Conservation (phyloP, 2,797 vertebrate species). For the Glossophaga mutica region DNA sequence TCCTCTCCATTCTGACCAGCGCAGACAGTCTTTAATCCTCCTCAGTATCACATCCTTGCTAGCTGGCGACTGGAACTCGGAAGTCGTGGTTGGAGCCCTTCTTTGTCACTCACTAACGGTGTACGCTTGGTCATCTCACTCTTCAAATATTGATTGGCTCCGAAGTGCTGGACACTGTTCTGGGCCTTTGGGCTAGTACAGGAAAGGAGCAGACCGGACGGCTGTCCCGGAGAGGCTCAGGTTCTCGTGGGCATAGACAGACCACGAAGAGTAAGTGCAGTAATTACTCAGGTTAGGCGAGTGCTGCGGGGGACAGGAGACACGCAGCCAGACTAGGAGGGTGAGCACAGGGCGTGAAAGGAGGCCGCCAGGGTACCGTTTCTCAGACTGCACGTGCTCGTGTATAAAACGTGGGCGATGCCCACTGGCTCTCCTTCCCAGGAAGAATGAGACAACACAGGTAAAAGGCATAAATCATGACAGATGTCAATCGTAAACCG, state of each 20-base stretch:
- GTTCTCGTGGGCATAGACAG: background rate
- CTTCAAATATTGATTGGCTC: background rate
- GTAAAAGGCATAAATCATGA: background rate
- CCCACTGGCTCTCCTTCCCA: rapidly evolving
- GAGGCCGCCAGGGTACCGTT: background rate
- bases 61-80: background rate
- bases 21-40: background rate
- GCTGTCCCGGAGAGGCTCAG: background rate
- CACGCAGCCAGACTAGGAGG: background rate
- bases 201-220: background rate
- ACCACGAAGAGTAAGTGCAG: background rate
- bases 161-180: background rate
- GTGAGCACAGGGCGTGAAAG: too few species aligned
- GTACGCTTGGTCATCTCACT: background rate
- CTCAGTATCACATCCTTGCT: background rate
- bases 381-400: rapidly evolving
- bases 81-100: background rate
- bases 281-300: background rate
- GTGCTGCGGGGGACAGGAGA: background rate
- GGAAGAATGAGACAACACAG: background rate
- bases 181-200: rapidly evolving
- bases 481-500: background rate
- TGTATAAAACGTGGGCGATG: rapidly evolving
- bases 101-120: background rate
- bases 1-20: background rate